These are phyloP conservation scores for Diarsia rubi DNA, from an alignment of 2,888 invertebrate genomes.

Conservation along the genomic window DNA sequence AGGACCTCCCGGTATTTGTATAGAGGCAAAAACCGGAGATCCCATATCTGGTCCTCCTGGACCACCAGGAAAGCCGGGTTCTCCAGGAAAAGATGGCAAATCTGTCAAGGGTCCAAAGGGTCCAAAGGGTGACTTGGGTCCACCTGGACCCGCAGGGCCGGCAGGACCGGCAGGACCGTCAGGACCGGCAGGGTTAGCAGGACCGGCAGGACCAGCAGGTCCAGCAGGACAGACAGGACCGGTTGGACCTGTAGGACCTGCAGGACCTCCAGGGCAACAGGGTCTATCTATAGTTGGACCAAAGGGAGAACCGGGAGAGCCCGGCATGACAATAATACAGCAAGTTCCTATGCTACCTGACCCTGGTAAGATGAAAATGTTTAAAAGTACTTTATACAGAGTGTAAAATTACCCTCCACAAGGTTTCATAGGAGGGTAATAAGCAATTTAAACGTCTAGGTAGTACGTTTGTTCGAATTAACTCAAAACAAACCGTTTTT, in stretches of 20 bases:
- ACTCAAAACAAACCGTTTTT: neutral
- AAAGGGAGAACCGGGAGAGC: conserved; percentile 84
- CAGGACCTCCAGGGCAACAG: conserved; percentile 69
- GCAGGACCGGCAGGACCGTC: neutral
- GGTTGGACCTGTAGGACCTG: neutral
- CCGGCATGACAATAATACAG: conserved; percentile 58
- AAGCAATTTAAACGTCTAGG: too few species aligned
- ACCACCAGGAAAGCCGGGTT: conserved; percentile 51
- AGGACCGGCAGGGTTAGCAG: neutral
- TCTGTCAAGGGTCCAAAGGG: conserved; percentile 81
- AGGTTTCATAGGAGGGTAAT: too few species aligned
- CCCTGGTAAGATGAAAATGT: conserved; percentile 23
- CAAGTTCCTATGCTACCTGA: neutral
- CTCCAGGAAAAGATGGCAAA: conserved; percentile 76
- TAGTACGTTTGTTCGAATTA: too few species aligned
- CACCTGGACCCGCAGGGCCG: neutral
- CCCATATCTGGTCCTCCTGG: conserved; percentile 69
- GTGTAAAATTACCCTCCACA: neutral
- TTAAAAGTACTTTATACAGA: neutral
- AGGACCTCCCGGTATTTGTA: conserved; percentile 67
- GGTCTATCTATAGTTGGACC: conserved; percentile 80
- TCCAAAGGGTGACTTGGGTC: conserved; percentile 80
- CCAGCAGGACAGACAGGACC: neutral
- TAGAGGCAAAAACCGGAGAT: conserved; percentile 38
- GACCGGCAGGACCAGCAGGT: neutral